A percentile compares a stretch with the other conserved stretches of the same genome.
These are phyloP conservation scores for Parotocinclus haroldoi DNA, from an alignment of 2,797 vertebrate genomes.

Conservation along the genomic window DNA sequence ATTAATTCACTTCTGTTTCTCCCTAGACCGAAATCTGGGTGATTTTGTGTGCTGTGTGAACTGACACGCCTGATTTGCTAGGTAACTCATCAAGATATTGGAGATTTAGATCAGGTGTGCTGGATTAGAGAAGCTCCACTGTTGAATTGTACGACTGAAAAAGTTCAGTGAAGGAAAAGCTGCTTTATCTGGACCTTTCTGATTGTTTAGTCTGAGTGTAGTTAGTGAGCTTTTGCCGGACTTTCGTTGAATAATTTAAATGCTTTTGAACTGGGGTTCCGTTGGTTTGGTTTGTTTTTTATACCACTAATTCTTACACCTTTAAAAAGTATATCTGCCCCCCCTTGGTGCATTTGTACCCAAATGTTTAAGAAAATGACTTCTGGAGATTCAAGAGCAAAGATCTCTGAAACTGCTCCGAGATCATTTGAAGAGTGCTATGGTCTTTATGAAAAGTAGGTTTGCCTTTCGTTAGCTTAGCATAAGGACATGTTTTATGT, in stretches of 20 bases:
- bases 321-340: too few species aligned
- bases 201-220: too few species aligned
- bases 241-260: too few species aligned
- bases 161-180: neutral
- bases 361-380: slow-evolving; percentile 15
- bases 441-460: neutral
- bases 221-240: too few species aligned
- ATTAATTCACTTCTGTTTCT: too few species aligned
- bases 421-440: slow-evolving; percentile 10
- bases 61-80: neutral
- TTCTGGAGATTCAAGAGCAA: slow-evolving; percentile 26
- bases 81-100: too few species aligned
- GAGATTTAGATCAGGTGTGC: slow-evolving; percentile 19
- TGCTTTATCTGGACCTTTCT: neutral
- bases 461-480: slow-evolving; percentile 6
- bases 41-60: neutral
- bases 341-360: too few species aligned
- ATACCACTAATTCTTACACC: too few species aligned
- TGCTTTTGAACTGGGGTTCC: too few species aligned
- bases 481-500: neutral
- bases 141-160: neutral
- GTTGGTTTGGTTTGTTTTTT: too few species aligned
- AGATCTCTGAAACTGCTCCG: slow-evolving; percentile 22
- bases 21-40: too few species aligned
- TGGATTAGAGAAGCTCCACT: neutral